Percentiles rank a stretch among this genome's conserved stretches.
Conservation (phyloP, 2,113 vertebrate genomes). For the Pholis gunnellus region DNA sequence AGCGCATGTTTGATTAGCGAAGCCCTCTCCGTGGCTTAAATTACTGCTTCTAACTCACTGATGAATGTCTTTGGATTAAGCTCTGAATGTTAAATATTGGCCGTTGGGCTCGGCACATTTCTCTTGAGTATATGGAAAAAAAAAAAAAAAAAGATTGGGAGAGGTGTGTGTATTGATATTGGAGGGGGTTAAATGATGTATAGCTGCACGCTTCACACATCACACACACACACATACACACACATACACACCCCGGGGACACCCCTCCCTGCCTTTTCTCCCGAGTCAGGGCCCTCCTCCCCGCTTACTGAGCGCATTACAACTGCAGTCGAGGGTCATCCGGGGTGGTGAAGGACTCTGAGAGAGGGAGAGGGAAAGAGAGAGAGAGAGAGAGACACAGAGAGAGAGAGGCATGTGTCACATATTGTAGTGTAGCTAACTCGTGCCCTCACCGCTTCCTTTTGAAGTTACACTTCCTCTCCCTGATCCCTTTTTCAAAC, state of each 20-base stretch:
- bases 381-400: conserved; percentile 11
- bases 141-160: conserved; percentile 4
- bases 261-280: conserved; percentile 60
- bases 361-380: conserved; percentile 22
- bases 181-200: conserved; percentile 57
- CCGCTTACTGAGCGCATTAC: conserved; percentile 68
- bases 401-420: conserved; percentile 38
- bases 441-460: conserved; percentile 29
- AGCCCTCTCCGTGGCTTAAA: conserved; percentile 20
- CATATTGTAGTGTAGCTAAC: conserved; percentile 34
- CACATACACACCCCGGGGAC: conserved; percentile 45
- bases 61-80: conserved; percentile 34
- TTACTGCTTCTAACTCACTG: conserved; percentile 45
- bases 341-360: conserved; percentile 52
- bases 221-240: conserved; percentile 20
- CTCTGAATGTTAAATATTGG: conserved; percentile 50
- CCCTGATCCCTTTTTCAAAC: conserved; percentile 34
- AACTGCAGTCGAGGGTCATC: conserved; percentile 68
- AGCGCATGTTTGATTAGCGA: conserved; percentile 61
- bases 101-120: conserved; percentile 25
- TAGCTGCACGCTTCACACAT: conserved; percentile 35
- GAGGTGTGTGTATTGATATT: conserved; percentile 12
- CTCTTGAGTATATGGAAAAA: background rate
- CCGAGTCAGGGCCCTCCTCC: conserved; percentile 62
- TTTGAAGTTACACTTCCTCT: conserved; percentile 58